These are phyloP conservation scores for Choristoneura rosaceana DNA, from an alignment of 2,888 invertebrate species.

Conservation along the genomic window DNA sequence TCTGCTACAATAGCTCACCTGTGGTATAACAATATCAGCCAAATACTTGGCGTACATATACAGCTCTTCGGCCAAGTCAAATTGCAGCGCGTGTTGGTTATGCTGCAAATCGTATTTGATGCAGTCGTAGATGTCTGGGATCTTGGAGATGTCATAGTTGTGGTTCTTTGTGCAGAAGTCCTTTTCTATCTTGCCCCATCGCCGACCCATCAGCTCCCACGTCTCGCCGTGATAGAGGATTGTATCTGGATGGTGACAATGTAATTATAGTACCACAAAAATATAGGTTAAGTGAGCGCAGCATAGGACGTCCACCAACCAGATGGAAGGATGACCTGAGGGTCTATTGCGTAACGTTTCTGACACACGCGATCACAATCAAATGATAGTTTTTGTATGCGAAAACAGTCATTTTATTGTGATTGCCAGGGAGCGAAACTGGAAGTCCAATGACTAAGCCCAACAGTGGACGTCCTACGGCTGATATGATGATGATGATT, in stretches of 20 bases:
- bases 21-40: constrained; percentile 99
- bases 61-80: constrained; percentile 95
- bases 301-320: too few relatives aligned
- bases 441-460: too few relatives aligned
- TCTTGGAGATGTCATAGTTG: constrained; percentile 98
- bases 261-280: too few relatives aligned
- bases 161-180: constrained; percentile 98
- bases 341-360: too few relatives aligned
- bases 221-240: constrained; percentile 99
- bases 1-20: constrained; percentile 81
- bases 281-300: too few relatives aligned
- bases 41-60: constrained; percentile 98
- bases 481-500: too few relatives aligned
- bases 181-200: constrained; percentile 99
- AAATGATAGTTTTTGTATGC: too few relatives aligned
- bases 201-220: constrained; percentile 98
- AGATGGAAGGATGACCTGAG: too few relatives aligned
- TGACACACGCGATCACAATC: too few relatives aligned
- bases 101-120: constrained; percentile 99
- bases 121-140: constrained; percentile 99
- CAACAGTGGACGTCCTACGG: too few relatives aligned
- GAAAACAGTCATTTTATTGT: too few relatives aligned
- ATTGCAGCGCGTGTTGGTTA: constrained; percentile 97
- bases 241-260: constrained; percentile 86
- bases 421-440: too few relatives aligned